phyloP scores from a whole-genome alignment of 2,797 vertebrate genomes.

The Pseudomugil gertrudae region DNA sequence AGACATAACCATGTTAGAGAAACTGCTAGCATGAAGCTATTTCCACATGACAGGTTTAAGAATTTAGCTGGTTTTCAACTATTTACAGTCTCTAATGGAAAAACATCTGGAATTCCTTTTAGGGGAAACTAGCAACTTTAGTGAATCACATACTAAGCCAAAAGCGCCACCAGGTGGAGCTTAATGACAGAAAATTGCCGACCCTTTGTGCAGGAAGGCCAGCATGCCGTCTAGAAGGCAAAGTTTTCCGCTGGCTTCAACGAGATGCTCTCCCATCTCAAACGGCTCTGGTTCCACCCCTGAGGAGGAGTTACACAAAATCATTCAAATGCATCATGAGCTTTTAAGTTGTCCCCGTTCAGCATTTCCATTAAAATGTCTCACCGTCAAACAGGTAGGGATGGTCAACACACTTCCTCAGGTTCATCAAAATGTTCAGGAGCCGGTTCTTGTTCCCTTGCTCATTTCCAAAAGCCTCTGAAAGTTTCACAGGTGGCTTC shows the following conservation, averaged over 20 bases:
- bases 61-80: no score
- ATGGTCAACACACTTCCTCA: constrained; percentile 93
- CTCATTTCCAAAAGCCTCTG: constrained; percentile 89
- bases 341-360: neutral
- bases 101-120: no score
- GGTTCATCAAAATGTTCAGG: constrained; percentile 89
- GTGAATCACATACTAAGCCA: neutral
- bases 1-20: neutral
- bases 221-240: constrained; percentile 88
- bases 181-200: constrained; percentile 28
- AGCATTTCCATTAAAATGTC: constrained; percentile 20
- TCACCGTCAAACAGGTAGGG: constrained; percentile 94
- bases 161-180: constrained; percentile 43
- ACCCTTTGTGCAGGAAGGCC: constrained; percentile 84
- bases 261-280: constrained; percentile 91
- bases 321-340: neutral
- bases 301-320: constrained; percentile 43
- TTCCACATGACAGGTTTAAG: neutral
- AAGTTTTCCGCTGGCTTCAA: constrained; percentile 93
- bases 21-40: neutral
- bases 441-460: constrained; percentile 83
- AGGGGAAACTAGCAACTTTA: neutral
- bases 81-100: no score
- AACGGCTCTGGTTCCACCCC: constrained; percentile 97
- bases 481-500: constrained; percentile 42